Conservation (phyloP, 2,888 invertebrate genomes). For the Gastrophysa polygoni region DNA sequence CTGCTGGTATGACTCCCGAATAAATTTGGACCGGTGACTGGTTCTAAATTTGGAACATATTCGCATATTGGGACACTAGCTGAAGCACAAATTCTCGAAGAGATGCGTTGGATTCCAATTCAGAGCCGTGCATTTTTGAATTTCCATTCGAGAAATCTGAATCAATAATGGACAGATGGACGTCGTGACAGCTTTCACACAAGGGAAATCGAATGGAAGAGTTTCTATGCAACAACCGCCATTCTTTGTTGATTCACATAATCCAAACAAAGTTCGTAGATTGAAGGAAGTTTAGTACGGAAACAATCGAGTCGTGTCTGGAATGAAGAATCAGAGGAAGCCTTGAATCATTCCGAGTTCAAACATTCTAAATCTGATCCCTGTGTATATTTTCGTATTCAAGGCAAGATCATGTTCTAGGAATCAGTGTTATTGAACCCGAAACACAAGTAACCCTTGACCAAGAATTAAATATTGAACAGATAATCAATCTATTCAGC, state of each 20-base stretch:
- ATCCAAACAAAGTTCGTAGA: neutral
- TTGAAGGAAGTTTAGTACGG: neutral
- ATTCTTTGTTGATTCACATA: neutral
- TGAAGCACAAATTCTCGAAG: constrained; percentile 46
- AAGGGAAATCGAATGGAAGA: constrained; percentile 34
- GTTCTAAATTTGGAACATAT: constrained; percentile 47
- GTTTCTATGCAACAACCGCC: constrained; percentile 31
- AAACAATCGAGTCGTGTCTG: neutral
- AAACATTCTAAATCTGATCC: no score
- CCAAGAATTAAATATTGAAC: no score
- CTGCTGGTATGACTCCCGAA: constrained; percentile 40
- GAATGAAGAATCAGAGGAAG: neutral
- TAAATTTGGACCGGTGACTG: constrained; percentile 43
- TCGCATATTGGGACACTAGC: constrained; percentile 42
- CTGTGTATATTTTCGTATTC: no score
- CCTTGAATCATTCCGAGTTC: neutral
- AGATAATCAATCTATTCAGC: no score
- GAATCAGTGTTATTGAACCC: no score
- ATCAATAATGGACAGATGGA: constrained; percentile 33
- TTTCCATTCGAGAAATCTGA: neutral
- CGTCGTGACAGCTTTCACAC: constrained; percentile 38
- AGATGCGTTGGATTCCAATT: constrained; percentile 43
- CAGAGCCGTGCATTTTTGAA: constrained; percentile 36
- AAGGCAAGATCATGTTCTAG: no score
- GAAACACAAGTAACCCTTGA: no score